Evolutionary conservation across 2,888 invertebrate genomes (phyloP), one percentile per base, ranked within the genome.

Genomic region (Brenthis daphne): DNA sequence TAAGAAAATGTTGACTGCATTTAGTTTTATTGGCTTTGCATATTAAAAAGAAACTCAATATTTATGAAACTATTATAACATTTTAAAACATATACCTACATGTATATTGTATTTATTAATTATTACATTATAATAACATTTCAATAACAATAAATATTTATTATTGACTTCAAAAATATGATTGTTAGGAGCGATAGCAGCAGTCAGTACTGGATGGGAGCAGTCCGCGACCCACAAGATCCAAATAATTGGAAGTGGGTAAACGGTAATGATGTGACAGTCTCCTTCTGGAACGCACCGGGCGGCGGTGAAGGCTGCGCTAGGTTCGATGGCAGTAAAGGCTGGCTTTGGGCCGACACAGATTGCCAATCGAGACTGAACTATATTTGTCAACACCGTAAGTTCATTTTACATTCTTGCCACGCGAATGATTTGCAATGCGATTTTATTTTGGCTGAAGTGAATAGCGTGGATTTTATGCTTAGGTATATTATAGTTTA

Each of bases 191-290:
- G 96, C 81, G 98, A 98, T 88, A 96, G 96, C 29, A 97, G 96
- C 82, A 98, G 97, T 69, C 98, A 98, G 78, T 98, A 98, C 85
- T 98, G 98, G 98, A 96, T 98, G 96, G 98, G 98, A 0, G 97
- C 97, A 0, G 95, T 97, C 8, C 93, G 98, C n/a, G 98, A 98
- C 83, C 95, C 95, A 4, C 94, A 95, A 75, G 96, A 97, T 82
- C 91, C 94, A 6, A 94, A 94, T 70, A 95, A 96, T 78, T 98
- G 98, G 98, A 96, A 97, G 82, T 98, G 98, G 98, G 94, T 97
- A 58, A 96, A 95, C 79, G 98, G 98, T 0, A 96, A 96, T 69
- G 97, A 98, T 84, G 96, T 98, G 55, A 95, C 96, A 0, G 96
- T 98, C 0, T 97, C 98, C 0, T 98, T 98, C 89, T 98, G 98